phyloP scores from a whole-genome alignment of 53 echinoderm and acorn worm species.

The Crossaster papposus region DNA sequence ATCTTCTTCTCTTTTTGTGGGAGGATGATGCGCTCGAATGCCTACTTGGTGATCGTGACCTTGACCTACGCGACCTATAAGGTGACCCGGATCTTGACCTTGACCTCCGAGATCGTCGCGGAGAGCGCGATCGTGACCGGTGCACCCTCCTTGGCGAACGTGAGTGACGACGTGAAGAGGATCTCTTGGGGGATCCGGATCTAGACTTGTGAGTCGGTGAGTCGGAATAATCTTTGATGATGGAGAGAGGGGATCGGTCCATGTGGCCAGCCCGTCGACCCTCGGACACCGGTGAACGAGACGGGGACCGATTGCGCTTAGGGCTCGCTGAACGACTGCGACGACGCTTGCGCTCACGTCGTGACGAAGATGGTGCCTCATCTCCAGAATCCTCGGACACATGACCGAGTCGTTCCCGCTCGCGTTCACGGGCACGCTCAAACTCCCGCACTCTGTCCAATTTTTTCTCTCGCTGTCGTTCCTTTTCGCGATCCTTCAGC shows the following conservation, averaged over 20 bases:
- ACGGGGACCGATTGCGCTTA: constrained; percentile 69
- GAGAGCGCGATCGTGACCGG: constrained; percentile 86
- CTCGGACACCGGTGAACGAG: constrained; percentile 74
- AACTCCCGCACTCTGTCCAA: constrained; percentile 79
- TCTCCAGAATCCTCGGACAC: constrained; percentile 75
- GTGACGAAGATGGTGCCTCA: constrained; percentile 41
- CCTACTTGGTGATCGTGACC: constrained; percentile 51
- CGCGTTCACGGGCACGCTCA: constrained; percentile 85
- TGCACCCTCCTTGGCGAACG: constrained; percentile 76
- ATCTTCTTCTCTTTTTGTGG: constrained; percentile 73
- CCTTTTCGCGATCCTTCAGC: constrained; percentile 75
- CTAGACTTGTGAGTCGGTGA: constrained; percentile 78
- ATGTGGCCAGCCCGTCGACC: constrained; percentile 61
- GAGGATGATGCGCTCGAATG: constrained; percentile 26
- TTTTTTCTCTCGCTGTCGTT: constrained; percentile 71
- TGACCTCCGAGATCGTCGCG: constrained; percentile 56
- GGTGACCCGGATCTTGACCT: constrained; percentile 81
- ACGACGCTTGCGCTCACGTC: constrained; percentile 67
- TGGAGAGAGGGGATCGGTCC: constrained; percentile 82
- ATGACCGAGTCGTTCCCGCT: constrained; percentile 76
- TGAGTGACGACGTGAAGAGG: constrained; percentile 56
- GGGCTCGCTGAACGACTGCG: constrained; percentile 84
- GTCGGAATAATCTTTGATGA: constrained; percentile 83
- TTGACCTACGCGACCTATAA: constrained; percentile 53
- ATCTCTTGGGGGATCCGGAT: constrained; percentile 69